Evolutionary conservation across 2,888 invertebrate species (phyloP).

Genomic region (Elegia similella): DNA sequence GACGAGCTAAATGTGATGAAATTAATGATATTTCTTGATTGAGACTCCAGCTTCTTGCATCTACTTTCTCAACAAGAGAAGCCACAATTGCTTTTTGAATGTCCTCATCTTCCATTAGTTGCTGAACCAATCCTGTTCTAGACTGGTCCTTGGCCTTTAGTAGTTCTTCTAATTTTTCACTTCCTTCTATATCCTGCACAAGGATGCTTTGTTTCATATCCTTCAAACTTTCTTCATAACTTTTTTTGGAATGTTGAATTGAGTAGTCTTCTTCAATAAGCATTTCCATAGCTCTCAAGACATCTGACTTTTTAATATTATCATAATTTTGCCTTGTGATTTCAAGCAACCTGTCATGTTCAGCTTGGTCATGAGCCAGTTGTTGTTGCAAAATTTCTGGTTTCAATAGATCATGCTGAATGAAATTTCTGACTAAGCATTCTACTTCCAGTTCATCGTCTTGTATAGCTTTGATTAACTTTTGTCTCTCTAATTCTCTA

Average conservation of each 20-base stretch:
- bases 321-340: slow-evolving; percentile 81
- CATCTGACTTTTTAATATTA: slow-evolving; percentile 84
- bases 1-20: slow-evolving; percentile 85
- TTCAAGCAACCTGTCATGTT: slow-evolving; percentile 84
- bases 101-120: slow-evolving; percentile 85
- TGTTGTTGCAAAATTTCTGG: slow-evolving; percentile 84
- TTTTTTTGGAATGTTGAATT: slow-evolving; percentile 81
- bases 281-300: slow-evolving; percentile 86
- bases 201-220: slow-evolving; percentile 84
- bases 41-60: slow-evolving; percentile 88
- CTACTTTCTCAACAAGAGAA: slow-evolving; percentile 86
- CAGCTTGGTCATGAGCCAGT: slow-evolving; percentile 84
- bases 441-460: slow-evolving; percentile 85
- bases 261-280: slow-evolving; percentile 85
- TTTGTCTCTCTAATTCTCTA: slow-evolving; percentile 83
- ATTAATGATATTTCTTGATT: slow-evolving; percentile 88
- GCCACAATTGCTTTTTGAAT: slow-evolving; percentile 88
- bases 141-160: slow-evolving; percentile 84
- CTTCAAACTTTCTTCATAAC: slow-evolving; percentile 84
- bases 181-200: slow-evolving; percentile 81
- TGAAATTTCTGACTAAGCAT: slow-evolving; percentile 83
- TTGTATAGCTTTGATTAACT: slow-evolving; percentile 82
- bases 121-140: slow-evolving; percentile 81
- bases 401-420: slow-evolving; percentile 79
- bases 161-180: slow-evolving; percentile 81